These are phyloP conservation scores for Diarsia mendica DNA, from an alignment of 2,888 invertebrate species.

Conservation along the genomic window DNA sequence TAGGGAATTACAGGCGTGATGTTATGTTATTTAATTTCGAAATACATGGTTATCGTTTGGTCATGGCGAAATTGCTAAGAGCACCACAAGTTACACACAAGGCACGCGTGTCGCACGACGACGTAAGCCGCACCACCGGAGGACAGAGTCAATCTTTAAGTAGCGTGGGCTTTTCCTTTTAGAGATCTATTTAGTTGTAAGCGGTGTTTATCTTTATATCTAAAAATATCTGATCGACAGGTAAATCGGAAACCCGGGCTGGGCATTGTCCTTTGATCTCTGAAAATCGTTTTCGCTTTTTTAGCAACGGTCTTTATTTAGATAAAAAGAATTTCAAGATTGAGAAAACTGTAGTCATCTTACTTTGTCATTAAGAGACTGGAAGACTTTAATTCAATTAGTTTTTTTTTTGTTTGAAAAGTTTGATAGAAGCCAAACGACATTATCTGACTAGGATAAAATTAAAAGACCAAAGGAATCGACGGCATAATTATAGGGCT, in stretches of 20 bases:
- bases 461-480: neutral
- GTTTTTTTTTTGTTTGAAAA: neutral
- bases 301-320: neutral
- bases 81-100: neutral
- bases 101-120: neutral
- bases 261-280: constrained; percentile 15
- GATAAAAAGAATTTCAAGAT: neutral
- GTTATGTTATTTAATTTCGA: neutral
- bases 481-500: neutral
- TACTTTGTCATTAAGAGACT: constrained; percentile 3
- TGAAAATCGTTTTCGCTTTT: neutral
- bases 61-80: neutral
- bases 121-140: neutral
- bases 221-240: constrained; percentile 24
- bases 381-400: neutral
- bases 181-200: neutral
- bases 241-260: constrained; percentile 15
- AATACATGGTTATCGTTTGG: neutral
- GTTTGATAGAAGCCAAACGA: neutral
- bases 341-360: neutral
- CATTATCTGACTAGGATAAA: neutral
- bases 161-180: neutral
- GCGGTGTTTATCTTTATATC: neutral
- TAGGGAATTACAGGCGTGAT: too few relatives aligned
- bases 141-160: neutral